Evolutionary conservation across 2,888 invertebrate species (phyloP), one percentile per base, ranked within the genome.

Genomic region (Oscheius myriophilus): DNA sequence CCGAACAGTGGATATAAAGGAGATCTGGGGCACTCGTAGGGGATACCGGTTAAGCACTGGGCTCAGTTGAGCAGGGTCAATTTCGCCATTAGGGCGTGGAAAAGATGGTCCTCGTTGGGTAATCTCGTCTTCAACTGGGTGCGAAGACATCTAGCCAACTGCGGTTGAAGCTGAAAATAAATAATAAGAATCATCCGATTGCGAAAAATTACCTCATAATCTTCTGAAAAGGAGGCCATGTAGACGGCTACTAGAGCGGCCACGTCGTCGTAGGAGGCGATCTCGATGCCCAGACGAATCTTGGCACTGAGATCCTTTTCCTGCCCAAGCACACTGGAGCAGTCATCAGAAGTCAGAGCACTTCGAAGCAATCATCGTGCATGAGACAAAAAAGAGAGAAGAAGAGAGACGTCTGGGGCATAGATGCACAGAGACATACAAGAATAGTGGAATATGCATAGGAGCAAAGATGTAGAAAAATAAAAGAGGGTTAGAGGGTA

Each of bases 161-260:
- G 33, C 21, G 52, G 52, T 41, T 52, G 42, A 12, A 63, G 52
- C 41, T 61, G 61, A 26, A 61, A 61, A 26, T 25, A n/a, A 14
- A 23, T n/a, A 11, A 1, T 43, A 43, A 23, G 18, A 46, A n/a
- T n/a, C n/a, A n/a, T n/a, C n/a, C n/a, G n/a, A n/a, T n/a, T n/a
- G n/a, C n/a, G n/a, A n/a, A n/a, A n/a, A n/a, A n/a, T n/a, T 18
- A 45, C 45, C 61, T 49, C 46, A 16, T 16, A 18, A 12, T 49
- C 58, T 18, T 58, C 66, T 46, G 43, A 46, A 21, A 21, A 39
- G 41, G 43, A 57, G 25, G 66, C 66, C 18, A 51, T 42, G 26
- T 67, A 55, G 18, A 67, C 54, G 16, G 67, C 67, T 18, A 59
- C 46, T 9, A 67, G 54, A n/a, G 59, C 45, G 18, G 67, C 67